Percentiles rank a stretch among this genome's conserved stretches.
These are phyloP conservation scores for Formica aserva DNA, from an alignment of 2,888 invertebrate species.

Conservation along the genomic window DNA sequence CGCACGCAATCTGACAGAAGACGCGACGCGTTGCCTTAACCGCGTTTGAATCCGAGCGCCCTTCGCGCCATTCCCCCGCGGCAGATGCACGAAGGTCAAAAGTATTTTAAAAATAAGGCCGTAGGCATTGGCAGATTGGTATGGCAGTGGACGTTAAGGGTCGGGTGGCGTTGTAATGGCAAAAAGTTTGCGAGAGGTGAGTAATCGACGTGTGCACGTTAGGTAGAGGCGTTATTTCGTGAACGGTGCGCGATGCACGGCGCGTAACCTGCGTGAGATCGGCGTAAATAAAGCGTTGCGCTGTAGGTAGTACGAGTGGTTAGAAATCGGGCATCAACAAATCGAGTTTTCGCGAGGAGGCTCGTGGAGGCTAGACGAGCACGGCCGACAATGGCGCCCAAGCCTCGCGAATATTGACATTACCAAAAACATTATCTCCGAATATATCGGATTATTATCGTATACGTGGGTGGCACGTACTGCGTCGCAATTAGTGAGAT, in stretches of 20 bases:
- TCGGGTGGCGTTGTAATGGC: slow-evolving; percentile 93
- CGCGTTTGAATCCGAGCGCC: slow-evolving; percentile 82
- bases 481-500: slow-evolving; percentile 81
- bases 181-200: slow-evolving; percentile 92
- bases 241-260: slow-evolving; percentile 61
- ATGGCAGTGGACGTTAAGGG: slow-evolving; percentile 92
- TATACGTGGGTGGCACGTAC: slow-evolving; percentile 77
- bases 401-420: slow-evolving; percentile 83
- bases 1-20: slow-evolving; percentile 17
- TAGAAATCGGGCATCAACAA: slow-evolving; percentile 75
- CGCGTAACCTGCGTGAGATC: slow-evolving; percentile 67
- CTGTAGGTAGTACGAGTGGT: slow-evolving; percentile 61
- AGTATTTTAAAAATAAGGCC: slow-evolving; percentile 86
- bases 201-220: slow-evolving; percentile 82
- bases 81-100: slow-evolving; percentile 86
- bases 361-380: slow-evolving; percentile 77
- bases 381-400: slow-evolving; percentile 84
- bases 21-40: slow-evolving; percentile 42
- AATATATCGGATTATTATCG: slow-evolving; percentile 72
- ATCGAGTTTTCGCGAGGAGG: slow-evolving; percentile 77
- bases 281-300: slow-evolving; percentile 71
- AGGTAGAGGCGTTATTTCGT: slow-evolving; percentile 51
- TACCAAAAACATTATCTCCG: slow-evolving; percentile 83
- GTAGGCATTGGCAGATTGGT: slow-evolving; percentile 84
- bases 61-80: slow-evolving; percentile 81